Conservation (phyloP, 2,797 vertebrate species). For the Borostomias antarcticus region DNA sequence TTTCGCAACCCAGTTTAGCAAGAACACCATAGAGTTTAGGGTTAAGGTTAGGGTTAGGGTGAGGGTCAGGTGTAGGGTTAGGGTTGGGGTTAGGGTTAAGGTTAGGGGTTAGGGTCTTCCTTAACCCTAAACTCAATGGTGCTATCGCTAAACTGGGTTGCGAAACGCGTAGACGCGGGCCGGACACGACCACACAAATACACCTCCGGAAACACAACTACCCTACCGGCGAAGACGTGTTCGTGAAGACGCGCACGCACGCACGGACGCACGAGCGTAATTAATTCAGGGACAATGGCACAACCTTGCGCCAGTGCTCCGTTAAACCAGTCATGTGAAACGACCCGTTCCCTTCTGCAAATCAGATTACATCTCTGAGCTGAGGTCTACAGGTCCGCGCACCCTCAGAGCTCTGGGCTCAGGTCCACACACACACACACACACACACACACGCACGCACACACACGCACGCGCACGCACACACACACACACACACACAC, state of each 20-base stretch:
- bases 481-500: not conserved
- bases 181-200: not conserved
- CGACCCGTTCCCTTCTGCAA: conserved; percentile 75
- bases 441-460: not conserved
- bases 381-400: conserved; percentile 63
- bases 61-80: too few species aligned
- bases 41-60: too few species aligned
- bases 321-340: conserved; percentile 84
- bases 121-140: too few species aligned
- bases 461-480: not conserved
- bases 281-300: conserved; percentile 67
- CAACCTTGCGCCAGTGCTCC: conserved; percentile 70
- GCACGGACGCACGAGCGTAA: conserved; percentile 17
- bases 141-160: too few species aligned
- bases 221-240: not conserved
- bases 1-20: too few species aligned
- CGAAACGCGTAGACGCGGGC: too few species aligned
- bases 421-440: conserved; percentile 6
- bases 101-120: too few species aligned
- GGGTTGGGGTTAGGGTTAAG: too few species aligned
- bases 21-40: too few species aligned
- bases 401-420: conserved; percentile 17
- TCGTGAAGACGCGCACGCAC: conserved; percentile 20
- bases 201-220: not conserved
- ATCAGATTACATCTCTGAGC: conserved; percentile 80